Base-by-base conservation (phyloP, 2,888 invertebrate genomes). In the Julus scandinavius region DNA sequence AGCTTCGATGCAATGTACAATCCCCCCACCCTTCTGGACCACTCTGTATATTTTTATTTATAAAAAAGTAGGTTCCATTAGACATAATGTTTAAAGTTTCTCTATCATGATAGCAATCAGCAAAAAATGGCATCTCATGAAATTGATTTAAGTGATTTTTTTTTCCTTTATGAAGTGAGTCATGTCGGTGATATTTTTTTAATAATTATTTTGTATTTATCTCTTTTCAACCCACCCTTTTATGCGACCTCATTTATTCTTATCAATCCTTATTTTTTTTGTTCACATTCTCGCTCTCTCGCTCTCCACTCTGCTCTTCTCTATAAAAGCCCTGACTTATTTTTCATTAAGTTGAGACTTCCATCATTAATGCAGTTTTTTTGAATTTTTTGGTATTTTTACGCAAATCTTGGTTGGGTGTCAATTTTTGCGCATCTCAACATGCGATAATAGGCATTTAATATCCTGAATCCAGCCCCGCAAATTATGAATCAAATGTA, bases 401-500 rank as follows among this genome's bases (percentile, higher is more conserved):
- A 72, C 20, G 29, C 72, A 72, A 72, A 29, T 72, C 20, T 72
- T 29, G 72, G 72, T 72, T 72, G 72, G 29, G 72, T 72, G 72
- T 72, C 72, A 72, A 9, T 72, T 72, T 72, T n/a, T 72, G 72
- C 20, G 20, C 29, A 72, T 72, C 72, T 72, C 72, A 11, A 72
- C 72, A 72, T 29, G 29, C 29, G 72, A 72, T 72, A 72, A 72
- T 72, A 72, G 72, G n/a, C 72, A 72, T 72, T 72, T 72, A 72
- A 72, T 72, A 72, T 72, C 72, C 72, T 72, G 72, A 72, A 72
- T 72, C n/a, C 72, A 29, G 29, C 72, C 72, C 72, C 72, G 29
- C 72, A 72, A 72, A 72, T 72, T 72, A 72, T 72, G 72, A 72
- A 72, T n/a, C 72, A 9, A 72, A 72, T 72, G 72, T 72, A 72